phyloP scores from a whole-genome alignment of 2,113 vertebrate species.

The Orientallactaga bullata region DNA sequence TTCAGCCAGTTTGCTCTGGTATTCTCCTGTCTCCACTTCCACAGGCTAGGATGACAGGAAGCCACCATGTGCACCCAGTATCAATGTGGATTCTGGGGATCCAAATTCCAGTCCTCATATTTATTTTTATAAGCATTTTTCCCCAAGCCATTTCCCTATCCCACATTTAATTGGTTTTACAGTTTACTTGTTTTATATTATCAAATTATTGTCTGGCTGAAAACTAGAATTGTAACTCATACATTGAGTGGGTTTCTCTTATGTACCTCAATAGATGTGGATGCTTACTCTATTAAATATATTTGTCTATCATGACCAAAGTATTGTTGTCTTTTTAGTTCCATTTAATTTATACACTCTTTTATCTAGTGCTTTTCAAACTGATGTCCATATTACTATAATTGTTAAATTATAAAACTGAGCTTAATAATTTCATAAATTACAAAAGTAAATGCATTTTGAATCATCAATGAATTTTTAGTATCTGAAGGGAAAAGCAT shows the following conservation, averaged over 20 bases:
- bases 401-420: not conserved
- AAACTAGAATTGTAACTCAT: not conserved
- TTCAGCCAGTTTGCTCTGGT: too few species aligned
- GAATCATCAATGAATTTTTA: not conserved
- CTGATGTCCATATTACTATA: not conserved
- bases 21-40: too few species aligned
- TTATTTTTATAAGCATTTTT: too few species aligned
- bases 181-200: not conserved
- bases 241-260: not conserved
- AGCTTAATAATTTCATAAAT: not conserved
- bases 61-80: too few species aligned
- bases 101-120: too few species aligned
- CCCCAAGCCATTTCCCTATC: too few species aligned
- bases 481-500: not conserved
- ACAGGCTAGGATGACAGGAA: too few species aligned
- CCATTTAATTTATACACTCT: not conserved
- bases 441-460: not conserved
- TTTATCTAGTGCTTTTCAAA: not conserved
- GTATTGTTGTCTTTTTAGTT: not conserved
- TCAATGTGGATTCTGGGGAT: too few species aligned
- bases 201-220: not conserved
- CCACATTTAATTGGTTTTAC: not conserved
- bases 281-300: not conserved
- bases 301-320: not conserved
- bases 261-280: accelerated